Evolutionary conservation across 2,888 invertebrate species (phyloP).

Genomic region (Lottia gigantea): DNA sequence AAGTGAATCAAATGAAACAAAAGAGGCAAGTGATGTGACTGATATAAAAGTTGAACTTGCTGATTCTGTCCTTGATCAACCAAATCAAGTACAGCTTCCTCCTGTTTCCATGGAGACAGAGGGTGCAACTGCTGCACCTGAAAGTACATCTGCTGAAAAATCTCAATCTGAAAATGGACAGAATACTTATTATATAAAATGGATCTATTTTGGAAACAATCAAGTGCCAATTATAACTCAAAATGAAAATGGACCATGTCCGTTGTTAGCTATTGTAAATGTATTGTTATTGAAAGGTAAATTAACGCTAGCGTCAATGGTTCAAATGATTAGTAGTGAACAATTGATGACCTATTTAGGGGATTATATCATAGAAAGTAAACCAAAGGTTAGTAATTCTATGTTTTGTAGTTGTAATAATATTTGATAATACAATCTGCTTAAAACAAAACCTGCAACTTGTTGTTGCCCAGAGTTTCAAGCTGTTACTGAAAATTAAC

Average conservation of each 20-base stretch:
- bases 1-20: background rate
- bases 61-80: conserved; percentile 11
- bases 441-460: no score
- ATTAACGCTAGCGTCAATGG: conserved; percentile 66
- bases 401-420: no score
- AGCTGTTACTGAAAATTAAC: no score
- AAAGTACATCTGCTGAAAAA: background rate
- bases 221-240: conserved; percentile 72
- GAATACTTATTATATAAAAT: conserved; percentile 71
- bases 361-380: conserved; percentile 69
- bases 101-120: background rate
- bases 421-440: no score
- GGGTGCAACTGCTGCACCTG: conserved; percentile 6
- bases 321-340: conserved; percentile 70
- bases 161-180: conserved; percentile 22
- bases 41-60: background rate
- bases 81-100: background rate
- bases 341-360: conserved; percentile 71
- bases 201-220: conserved; percentile 67
- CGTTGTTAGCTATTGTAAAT: conserved; percentile 73
- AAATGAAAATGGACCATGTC: conserved; percentile 75
- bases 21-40: background rate
- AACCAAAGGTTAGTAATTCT: conserved; percentile 67
- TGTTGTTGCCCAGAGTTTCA: no score
- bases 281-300: conserved; percentile 70